Evolutionary conservation across 2,888 invertebrate species (phyloP).

Genomic region (Adineta ricciae): DNA sequence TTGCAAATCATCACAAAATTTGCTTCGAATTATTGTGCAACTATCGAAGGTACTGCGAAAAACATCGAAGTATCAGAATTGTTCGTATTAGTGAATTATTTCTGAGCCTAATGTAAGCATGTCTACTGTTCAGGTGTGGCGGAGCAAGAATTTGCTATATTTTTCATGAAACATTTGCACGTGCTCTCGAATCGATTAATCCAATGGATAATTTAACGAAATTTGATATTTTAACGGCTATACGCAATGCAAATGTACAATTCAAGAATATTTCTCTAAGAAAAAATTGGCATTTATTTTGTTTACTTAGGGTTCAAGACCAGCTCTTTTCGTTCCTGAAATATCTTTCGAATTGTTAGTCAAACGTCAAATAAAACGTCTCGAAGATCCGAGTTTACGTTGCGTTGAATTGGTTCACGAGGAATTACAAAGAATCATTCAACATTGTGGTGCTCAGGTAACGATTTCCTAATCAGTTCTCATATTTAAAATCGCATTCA

Average conservation of each 20-base stretch:
- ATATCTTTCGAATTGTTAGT: slow-evolving; percentile 95
- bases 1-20: slow-evolving; percentile 97
- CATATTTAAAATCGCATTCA: background rate
- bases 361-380: slow-evolving; percentile 84
- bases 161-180: slow-evolving; percentile 95
- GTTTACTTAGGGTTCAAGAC: slow-evolving; percentile 52
- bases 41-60: slow-evolving; percentile 91
- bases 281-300: background rate
- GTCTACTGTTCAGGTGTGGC: slow-evolving; percentile 75
- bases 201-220: slow-evolving; percentile 80
- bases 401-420: slow-evolving; percentile 82
- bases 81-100: slow-evolving; percentile 43
- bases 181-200: slow-evolving; percentile 84
- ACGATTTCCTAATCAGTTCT: background rate
- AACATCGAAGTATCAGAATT: slow-evolving; percentile 96
- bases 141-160: slow-evolving; percentile 99
- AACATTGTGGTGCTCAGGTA: slow-evolving; percentile 88
- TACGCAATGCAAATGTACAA: slow-evolving; percentile 81
- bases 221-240: slow-evolving; percentile 93
- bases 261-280: background rate
- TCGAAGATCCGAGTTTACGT: slow-evolving; percentile 88
- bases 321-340: slow-evolving; percentile 57
- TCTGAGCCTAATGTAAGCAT: too few species aligned
- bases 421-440: slow-evolving; percentile 96
- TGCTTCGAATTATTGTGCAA: slow-evolving; percentile 90